Evolutionary conservation across 2,113 vertebrate species (phyloP), one percentile per base, ranked within the genome.

Genomic region (Sceloporus tristichus): DNA sequence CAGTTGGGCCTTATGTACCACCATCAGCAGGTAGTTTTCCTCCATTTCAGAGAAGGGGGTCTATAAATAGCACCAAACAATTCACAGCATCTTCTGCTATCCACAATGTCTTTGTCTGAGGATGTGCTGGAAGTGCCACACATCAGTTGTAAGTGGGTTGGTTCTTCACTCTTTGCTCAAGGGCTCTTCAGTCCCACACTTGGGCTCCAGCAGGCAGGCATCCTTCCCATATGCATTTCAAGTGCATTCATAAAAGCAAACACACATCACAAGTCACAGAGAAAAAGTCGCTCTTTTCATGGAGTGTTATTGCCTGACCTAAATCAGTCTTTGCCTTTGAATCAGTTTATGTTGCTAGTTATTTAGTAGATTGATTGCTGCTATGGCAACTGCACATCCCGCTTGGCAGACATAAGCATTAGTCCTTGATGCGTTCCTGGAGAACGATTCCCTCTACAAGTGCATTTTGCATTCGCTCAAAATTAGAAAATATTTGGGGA

Each of bases 251-350:
- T 81, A 92, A 94, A 94, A 91, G 85, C 48, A 89, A 91, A 94
- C 74, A 93, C 82, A 92, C 78, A 90, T 92, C 85, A 87, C 73
- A 95, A 96, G 92, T 94, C 91, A 93, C 59, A 87, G 90, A 90
- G 87, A 95, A 93, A 84, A 77, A 83, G 87, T 93, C 88, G 85
- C 83, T 94, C 84, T 90, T 95, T 90, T 94, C 86, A 91, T 84
- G 79, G 90, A 96, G 86, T 93, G 82, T 73, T 88, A 92, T 95
- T 95, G 90, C 85, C 92, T 96, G 91, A 96, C 94, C 95, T 95
- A 95, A 96, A 96, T 96, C 92, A 95, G 94, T 95, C 92, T 95
- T 95, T 94, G 93, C 94, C 92, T 97, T 96, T 95, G 95, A 97
- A 96, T 96, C 92, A 95, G 93, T 97, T 96, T 96, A 90, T 93